These are phyloP conservation scores for Boleophthalmus pectinirostris DNA, from an alignment of 2,113 vertebrate genomes.

Conservation along the genomic window DNA sequence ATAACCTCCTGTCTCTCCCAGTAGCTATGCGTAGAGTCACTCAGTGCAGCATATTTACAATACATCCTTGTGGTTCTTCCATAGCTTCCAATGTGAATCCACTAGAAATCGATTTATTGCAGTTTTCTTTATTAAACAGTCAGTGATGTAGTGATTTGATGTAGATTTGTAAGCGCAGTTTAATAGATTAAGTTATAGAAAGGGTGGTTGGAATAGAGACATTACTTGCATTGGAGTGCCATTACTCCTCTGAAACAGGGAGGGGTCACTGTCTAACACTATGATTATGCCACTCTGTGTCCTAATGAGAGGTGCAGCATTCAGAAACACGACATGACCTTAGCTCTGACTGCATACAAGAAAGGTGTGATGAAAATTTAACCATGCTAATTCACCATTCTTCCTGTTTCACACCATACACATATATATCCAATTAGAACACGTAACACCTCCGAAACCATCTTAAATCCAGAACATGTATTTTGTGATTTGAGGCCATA, in stretches of 20 bases:
- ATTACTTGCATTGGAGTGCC: slow-evolving; percentile 23
- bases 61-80: not conserved
- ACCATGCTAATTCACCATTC: slow-evolving; percentile 57
- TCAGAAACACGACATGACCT: slow-evolving; percentile 65
- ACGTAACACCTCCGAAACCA: slow-evolving; percentile 4
- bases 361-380: slow-evolving; percentile 56
- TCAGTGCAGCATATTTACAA: slow-evolving; percentile 13
- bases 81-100: not conserved
- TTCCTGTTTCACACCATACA: slow-evolving; percentile 10
- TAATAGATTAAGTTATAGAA: not conserved
- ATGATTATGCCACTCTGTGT: slow-evolving; percentile 46
- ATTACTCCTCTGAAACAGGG: slow-evolving; percentile 31
- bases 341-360: slow-evolving; percentile 45
- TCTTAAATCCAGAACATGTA: not conserved
- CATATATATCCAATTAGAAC: not conserved
- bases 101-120: not conserved
- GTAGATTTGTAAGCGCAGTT: not conserved
- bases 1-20: slow-evolving; percentile 40
- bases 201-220: not conserved
- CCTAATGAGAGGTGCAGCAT: slow-evolving; percentile 63
- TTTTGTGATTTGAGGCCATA: slow-evolving; percentile 15
- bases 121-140: not conserved
- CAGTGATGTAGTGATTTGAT: not conserved
- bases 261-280: slow-evolving; percentile 21
- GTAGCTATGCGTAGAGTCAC: slow-evolving; percentile 32